Base-by-base conservation (phyloP, 2,113 vertebrate species). In the Brachyistius frenatus region DNA sequence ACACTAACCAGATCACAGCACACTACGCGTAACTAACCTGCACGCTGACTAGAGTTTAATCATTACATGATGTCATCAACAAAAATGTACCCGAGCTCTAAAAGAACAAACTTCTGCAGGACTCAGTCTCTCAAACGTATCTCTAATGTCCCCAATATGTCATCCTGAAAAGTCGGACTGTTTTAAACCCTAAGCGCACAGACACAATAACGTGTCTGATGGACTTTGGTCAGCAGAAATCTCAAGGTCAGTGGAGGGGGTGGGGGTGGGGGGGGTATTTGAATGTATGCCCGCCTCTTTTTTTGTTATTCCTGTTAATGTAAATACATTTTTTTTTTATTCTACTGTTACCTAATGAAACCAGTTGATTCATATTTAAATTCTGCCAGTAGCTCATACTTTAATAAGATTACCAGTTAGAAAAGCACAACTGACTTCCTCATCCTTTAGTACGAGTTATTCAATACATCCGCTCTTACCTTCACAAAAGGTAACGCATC, bases 201-300 rank as follows among this genome's bases (percentile, higher is more conserved):
- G 44, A 55, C 44, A 46, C 44, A 53, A 31, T 36, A 76, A 70
- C 3, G 0, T 32, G 9, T 49, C 37, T 55, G 35, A 14, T 13
- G 74, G 50, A 85, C 73, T 78, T 80, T 66, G 39, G 31, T 56
- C 76, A 32, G 49, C 6, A 13, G 61, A 54, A 35, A 32, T 16
- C 1, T n/a, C n/a, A n/a, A n/a, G n/a, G n/a, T n/a, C n/a, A n/a
- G n/a, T n/a, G n/a, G n/a, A n/a, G n/a, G n/a, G n/a, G n/a, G n/a
- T n/a, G n/a, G n/a, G n/a, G n/a, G n/a, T n/a, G n/a, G n/a, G 23
- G 23, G 23, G 23, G 23, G 1, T 23, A 23, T 23, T 23, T 23
- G 23, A 23, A 23, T 23, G 23, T 23, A 23, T 23, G 23, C 23
- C 23, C 23, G 23, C 23, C 23, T 23, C 23, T 23, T 23, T 23